Percentiles rank a stretch among this genome's conserved stretches.
Conservation (phyloP, 2,888 invertebrate species). For the Trissolcus japonicus region DNA sequence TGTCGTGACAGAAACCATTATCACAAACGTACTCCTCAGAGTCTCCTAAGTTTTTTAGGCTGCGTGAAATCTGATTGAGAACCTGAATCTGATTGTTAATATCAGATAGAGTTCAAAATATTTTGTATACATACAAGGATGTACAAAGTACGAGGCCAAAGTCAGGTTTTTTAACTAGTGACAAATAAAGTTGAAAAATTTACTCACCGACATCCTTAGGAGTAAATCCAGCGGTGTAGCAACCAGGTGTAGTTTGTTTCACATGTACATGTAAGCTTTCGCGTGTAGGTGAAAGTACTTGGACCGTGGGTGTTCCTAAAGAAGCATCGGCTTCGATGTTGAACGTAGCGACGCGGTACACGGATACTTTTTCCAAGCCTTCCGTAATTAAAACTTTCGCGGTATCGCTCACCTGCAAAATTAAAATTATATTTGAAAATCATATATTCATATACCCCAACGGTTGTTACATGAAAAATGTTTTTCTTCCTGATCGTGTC, state of each 20-base stretch:
- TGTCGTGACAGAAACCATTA: too few relatives aligned
- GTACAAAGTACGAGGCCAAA: too few relatives aligned
- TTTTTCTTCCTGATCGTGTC: constrained; percentile 14
- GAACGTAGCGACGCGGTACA: constrained; percentile 89
- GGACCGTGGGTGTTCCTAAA: constrained; percentile 83
- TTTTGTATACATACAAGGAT: too few relatives aligned
- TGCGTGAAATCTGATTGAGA: too few relatives aligned
- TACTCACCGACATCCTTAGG: constrained; percentile 89
- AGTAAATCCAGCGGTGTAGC: constrained; percentile 91
- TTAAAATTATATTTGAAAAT: constrained; percentile 31
- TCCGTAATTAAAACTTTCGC: constrained; percentile 84
- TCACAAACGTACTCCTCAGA: too few relatives aligned
- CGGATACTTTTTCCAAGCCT: constrained; percentile 92
- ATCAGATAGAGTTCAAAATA: too few relatives aligned
- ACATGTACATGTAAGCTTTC: constrained; percentile 86
- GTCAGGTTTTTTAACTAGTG: too few relatives aligned
- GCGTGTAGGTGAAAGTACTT: constrained; percentile 79
- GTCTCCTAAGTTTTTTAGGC: too few relatives aligned
- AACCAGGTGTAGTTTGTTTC: constrained; percentile 85
- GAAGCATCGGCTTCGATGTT: constrained; percentile 90
- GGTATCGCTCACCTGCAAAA: constrained; percentile 70
- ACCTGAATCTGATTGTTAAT: too few relatives aligned
- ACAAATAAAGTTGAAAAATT: background rate
- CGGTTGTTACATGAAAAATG: too few relatives aligned
- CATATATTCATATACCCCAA: too few relatives aligned